phyloP scores from a whole-genome alignment of 2,797 vertebrate genomes.

The Hydrocynus forskahlii region DNA sequence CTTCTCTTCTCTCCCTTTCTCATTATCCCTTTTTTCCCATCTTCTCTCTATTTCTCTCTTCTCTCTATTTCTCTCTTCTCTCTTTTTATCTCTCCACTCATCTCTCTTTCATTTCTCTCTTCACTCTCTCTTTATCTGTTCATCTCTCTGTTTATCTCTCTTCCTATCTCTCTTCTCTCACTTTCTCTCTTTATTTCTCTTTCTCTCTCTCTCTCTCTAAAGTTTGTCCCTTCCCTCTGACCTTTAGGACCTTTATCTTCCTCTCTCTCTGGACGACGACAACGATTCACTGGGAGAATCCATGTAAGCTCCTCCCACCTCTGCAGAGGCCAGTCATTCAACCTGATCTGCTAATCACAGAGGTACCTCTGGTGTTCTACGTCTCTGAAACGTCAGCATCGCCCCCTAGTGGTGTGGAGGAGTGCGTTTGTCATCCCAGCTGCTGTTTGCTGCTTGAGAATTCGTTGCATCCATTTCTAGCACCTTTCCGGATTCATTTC shows the following conservation, averaged over 20 bases:
- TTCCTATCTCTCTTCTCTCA: too few relatives aligned
- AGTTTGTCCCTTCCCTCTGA: constrained; percentile 41
- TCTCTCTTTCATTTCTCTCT: too few relatives aligned
- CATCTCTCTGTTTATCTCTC: too few relatives aligned
- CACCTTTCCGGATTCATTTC: constrained; percentile 47
- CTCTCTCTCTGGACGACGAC: constrained; percentile 96
- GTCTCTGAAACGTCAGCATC: constrained; percentile 62
- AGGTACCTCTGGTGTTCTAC: constrained; percentile 58
- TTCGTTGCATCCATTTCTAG: constrained; percentile 53
- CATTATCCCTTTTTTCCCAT: background rate
- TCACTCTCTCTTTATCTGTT: too few relatives aligned
- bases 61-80: too few relatives aligned
- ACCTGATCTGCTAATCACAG: constrained; percentile 43
- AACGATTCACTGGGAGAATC: constrained; percentile 92
- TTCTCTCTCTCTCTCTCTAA: too few relatives aligned
- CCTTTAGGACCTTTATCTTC: constrained; percentile 93
- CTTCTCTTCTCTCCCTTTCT: background rate
- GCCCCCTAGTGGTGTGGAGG: constrained; percentile 65
- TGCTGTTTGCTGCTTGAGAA: constrained; percentile 78
- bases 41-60: too few relatives aligned
- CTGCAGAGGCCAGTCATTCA: constrained; percentile 42
- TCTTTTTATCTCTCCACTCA: too few relatives aligned
- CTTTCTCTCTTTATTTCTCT: too few relatives aligned
- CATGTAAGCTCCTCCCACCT: constrained; percentile 82
- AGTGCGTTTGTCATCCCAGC: constrained; percentile 48